phyloP scores from a whole-genome alignment of 2,113 vertebrate species.

The Serilophus lunatus region DNA sequence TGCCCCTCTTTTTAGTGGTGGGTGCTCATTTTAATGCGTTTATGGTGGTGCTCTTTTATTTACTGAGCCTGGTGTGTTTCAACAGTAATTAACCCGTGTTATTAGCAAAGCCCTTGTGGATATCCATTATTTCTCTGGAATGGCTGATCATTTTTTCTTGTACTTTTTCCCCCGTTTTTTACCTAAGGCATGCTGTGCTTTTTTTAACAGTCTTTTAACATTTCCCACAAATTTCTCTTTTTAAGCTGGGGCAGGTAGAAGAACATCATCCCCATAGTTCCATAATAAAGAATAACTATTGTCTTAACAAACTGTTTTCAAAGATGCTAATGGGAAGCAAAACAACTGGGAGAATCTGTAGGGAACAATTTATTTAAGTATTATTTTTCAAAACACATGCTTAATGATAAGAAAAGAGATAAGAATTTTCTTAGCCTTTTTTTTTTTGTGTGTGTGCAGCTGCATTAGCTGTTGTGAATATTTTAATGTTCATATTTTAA shows the following conservation, averaged over 20 bases:
- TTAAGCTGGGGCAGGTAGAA: background rate
- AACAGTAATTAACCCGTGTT: slow-evolving; percentile 91
- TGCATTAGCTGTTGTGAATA: slow-evolving; percentile 4
- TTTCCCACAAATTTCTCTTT: slow-evolving; percentile 31
- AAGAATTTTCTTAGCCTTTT: background rate
- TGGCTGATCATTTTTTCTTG: slow-evolving; percentile 73
- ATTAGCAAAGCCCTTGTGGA: slow-evolving; percentile 86
- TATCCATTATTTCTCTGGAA: slow-evolving; percentile 79
- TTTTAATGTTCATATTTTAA: slow-evolving; percentile 40
- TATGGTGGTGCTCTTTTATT: slow-evolving; percentile 80
- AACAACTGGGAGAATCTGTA: slow-evolving; percentile 35
- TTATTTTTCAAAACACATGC: slow-evolving; percentile 57
- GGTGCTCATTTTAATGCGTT: slow-evolving; percentile 80
- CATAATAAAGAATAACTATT: slow-evolving; percentile 35
- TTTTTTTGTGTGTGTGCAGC: background rate
- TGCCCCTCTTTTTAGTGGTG: slow-evolving; percentile 54
- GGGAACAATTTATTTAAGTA: slow-evolving; percentile 56
- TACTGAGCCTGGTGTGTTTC: slow-evolving; percentile 84
- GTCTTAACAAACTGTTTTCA: slow-evolving; percentile 45
- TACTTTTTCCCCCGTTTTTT: slow-evolving; percentile 29
- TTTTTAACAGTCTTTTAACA: background rate
- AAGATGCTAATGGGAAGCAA: slow-evolving; percentile 35
- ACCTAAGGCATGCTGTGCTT: background rate
- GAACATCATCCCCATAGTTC: background rate
- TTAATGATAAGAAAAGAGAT: slow-evolving; percentile 37